Conservation (phyloP, 37 sponge, comb jelly and placozoan species). For the Chondrilla cf. caribensis region DNA sequence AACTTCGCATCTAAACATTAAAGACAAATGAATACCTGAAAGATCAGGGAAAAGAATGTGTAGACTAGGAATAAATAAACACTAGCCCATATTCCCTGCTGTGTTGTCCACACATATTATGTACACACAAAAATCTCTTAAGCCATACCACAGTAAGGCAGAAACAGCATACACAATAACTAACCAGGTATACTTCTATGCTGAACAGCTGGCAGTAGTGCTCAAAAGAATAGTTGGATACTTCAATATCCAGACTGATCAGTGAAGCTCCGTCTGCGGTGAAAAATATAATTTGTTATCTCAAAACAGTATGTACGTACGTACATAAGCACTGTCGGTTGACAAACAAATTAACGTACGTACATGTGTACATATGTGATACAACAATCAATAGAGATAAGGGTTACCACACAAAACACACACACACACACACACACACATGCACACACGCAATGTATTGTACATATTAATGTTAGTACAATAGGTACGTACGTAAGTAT, state of each 20-base stretch:
- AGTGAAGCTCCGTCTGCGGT: not conserved
- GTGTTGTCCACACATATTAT: too few species aligned
- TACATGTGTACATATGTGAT: not conserved
- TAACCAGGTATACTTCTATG: slow-evolving; percentile 3
- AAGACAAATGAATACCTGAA: too few species aligned
- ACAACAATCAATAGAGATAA: not conserved
- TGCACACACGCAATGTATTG: too few species aligned
- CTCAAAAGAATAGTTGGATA: slow-evolving; percentile 16
- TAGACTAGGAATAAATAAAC: too few species aligned
- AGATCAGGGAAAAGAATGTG: too few species aligned
- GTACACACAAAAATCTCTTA: too few species aligned
- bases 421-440: not conserved
- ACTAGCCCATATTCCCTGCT: too few species aligned
- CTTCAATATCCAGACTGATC: slow-evolving; percentile 10
- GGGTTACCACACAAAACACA: not conserved
- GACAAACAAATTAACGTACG: not conserved
- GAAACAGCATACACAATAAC: slow-evolving; percentile 6
- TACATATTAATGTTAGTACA: too few species aligned
- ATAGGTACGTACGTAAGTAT: too few species aligned
- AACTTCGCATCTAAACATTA: too few species aligned
- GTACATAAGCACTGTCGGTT: not conserved
- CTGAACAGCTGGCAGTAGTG: not conserved
- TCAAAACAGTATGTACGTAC: not conserved
- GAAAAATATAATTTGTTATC: too few species aligned
- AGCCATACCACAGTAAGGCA: too few species aligned